Base-by-base conservation (phyloP, 1,140 invertebrate genomes). In the Polypedilum vanderplanki region DNA sequence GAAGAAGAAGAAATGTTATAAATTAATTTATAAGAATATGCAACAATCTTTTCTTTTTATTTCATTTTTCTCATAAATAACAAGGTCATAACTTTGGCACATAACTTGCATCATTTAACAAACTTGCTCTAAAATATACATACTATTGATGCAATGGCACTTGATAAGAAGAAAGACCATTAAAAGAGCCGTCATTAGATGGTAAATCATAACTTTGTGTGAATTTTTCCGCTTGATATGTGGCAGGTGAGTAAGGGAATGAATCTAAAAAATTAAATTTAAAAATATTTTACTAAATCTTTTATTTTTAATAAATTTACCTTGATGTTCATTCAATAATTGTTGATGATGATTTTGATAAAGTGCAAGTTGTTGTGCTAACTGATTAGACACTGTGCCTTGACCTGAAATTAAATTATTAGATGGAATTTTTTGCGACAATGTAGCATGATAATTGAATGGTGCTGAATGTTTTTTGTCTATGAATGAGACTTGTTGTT, bases 361-460 rank as follows among this genome's bases (percentile, higher is more conserved):
- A 22, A 22, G 65, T 22, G 65, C 65, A 18, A 70, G 20, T 70
- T 70, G 65, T 12, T 70, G 65, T 22, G 65, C 65, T 20, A 70
- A 8, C n/a, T 57, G 46, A 57, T 7, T 70, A 20, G 65, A 70
- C 15, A 57, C n/a, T 57, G 65, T 3, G 4, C 46, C 46, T n/a
- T 70, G 65, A 70, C 65, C 65, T 70, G 65, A 70, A 70, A 70
- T 18, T 18, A 70, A 70, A 70, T 70, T 22, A 70, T 70, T 70
- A 70, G 65, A 10, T 20, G 10, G 18, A 20, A 70, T 22, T 20
- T 10, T 20, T 12, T 18, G 65, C 18, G 10, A 18, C 65, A 18
- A 22, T 70, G 20, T 4, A 57, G 65, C 65, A 70, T 70, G 65
- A 70, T 70, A 70, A 70, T 70, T 70, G 65, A 18, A 70, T 4